A percentile compares a stretch with the other conserved stretches of the same genome.
Evolutionary conservation across 1,140 invertebrate species (phyloP).

Genomic region (Drosophila teissieri): DNA sequence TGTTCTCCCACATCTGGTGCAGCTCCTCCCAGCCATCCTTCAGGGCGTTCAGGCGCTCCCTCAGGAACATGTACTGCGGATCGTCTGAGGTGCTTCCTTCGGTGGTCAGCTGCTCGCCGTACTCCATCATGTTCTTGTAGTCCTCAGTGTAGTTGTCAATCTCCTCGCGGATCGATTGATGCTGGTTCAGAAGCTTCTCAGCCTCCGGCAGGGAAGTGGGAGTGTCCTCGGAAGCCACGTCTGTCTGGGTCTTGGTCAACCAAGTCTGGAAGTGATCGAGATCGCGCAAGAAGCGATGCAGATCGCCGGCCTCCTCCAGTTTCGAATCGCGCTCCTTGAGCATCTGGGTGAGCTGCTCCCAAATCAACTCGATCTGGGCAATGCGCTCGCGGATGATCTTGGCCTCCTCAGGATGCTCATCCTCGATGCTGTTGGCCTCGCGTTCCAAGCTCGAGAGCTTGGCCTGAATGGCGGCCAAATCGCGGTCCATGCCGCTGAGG

Average conservation of each 20-base stretch:
- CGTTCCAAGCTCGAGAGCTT: conserved; percentile 96
- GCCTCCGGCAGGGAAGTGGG: conserved; percentile 98
- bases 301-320: conserved; percentile 98
- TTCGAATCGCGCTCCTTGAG: conserved; percentile 98
- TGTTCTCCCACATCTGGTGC: conserved; percentile 99
- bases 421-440: conserved; percentile 96
- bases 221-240: conserved; percentile 98
- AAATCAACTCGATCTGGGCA: conserved; percentile 94
- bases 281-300: conserved; percentile 99
- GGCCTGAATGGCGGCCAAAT: conserved; percentile 98
- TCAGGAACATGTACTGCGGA: conserved; percentile 99
- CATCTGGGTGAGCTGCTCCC: conserved; percentile 98
- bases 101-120: conserved; percentile 91
- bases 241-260: conserved; percentile 98
- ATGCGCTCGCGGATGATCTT: conserved; percentile 96
- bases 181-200: conserved; percentile 97
- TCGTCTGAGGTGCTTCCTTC: conserved; percentile 94
- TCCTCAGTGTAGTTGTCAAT: conserved; percentile 99
- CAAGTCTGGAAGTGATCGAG: conserved; percentile 99
- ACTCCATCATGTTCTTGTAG: conserved; percentile 99
- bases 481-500: conserved; percentile 98
- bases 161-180: conserved; percentile 99
- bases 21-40: conserved; percentile 99
- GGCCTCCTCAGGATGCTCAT: conserved; percentile 98
- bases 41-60: conserved; percentile 97